Percentiles rank a stretch among this genome's conserved stretches.
Evolutionary conservation across 2,888 invertebrate species (phyloP).

Genomic region (Magallana nippona): DNA sequence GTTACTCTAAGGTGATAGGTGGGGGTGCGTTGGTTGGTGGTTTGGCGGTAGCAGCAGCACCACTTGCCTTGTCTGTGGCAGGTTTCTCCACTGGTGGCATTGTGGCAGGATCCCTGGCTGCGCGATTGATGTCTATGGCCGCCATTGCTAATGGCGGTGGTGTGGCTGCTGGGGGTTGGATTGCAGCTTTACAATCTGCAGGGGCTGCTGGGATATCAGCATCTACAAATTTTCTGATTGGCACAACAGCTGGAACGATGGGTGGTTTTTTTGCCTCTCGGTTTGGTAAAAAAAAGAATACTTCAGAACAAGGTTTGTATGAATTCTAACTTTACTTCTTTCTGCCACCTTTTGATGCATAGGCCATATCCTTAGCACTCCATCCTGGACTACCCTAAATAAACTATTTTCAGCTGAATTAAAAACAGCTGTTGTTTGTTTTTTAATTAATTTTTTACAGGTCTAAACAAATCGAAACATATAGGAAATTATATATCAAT

Average conservation of each 20-base stretch:
- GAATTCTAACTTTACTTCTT: no score
- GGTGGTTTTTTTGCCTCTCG: not conserved
- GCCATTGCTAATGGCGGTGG: slow-evolving; percentile 35
- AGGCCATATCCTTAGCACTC: no score
- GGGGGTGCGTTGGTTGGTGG: slow-evolving; percentile 17
- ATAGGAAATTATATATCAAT: no score
- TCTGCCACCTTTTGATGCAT: no score
- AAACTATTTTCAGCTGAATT: no score
- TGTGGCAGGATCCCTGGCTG: slow-evolving; percentile 30
- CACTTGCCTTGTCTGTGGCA: not conserved
- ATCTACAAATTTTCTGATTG: not conserved
- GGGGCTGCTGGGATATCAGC: slow-evolving; percentile 26
- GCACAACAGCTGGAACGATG: not conserved
- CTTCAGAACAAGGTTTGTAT: not conserved
- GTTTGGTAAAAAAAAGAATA: slow-evolving; percentile 6
- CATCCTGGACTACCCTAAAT: no score
- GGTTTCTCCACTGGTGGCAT: slow-evolving; percentile 32
- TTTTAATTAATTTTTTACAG: no score
- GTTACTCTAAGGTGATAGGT: slow-evolving; percentile 22
- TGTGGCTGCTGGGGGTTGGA: slow-evolving; percentile 19
- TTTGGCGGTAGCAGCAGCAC: slow-evolving; percentile 21
- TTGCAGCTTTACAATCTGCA: slow-evolving; percentile 8
- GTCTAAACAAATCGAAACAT: no score
- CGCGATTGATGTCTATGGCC: slow-evolving; percentile 34
- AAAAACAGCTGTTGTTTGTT: no score